A percentile compares a stretch with the other conserved stretches of the same genome.
phyloP scores from a whole-genome alignment of 2,888 invertebrate genomes.

The Lydus trimaculatus region DNA sequence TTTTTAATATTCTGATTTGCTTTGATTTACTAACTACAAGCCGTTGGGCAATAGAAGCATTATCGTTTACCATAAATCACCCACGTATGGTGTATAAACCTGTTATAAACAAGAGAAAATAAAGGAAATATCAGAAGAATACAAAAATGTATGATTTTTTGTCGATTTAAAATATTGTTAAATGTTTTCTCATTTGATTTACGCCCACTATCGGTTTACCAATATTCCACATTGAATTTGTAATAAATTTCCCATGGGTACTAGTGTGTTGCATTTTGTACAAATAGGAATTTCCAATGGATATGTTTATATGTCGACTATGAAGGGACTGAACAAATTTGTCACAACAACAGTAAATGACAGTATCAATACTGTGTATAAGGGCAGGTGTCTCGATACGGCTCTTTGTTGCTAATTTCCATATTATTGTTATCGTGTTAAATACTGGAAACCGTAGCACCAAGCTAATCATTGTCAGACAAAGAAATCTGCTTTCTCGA shows the following conservation, averaged over 20 bases:
- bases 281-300: neutral
- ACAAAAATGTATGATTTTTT: neutral
- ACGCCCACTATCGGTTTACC: constrained; percentile 24
- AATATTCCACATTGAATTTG: constrained; percentile 25
- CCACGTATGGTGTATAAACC: constrained; percentile 21
- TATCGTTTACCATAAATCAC: constrained; percentile 24
- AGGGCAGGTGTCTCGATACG: neutral
- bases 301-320: neutral
- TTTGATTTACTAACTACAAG: constrained; percentile 35
- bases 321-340: neutral
- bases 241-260: constrained; percentile 32
- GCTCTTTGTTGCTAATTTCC: neutral
- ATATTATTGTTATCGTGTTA: neutral
- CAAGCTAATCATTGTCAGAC: too few relatives aligned
- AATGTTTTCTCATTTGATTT: constrained; percentile 24
- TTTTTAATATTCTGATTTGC: constrained; percentile 41
- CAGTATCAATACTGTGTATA: neutral
- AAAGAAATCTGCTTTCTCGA: too few relatives aligned
- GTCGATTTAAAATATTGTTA: constrained; percentile 20
- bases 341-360: neutral
- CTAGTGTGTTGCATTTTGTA: constrained; percentile 23
- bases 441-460: neutral
- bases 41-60: constrained; percentile 25
- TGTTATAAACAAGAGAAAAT: neutral
- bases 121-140: neutral